Evolutionary conservation across 92 coral and sea anemone genomes (phyloP).

Genomic region (Epizoanthus ramosus): DNA sequence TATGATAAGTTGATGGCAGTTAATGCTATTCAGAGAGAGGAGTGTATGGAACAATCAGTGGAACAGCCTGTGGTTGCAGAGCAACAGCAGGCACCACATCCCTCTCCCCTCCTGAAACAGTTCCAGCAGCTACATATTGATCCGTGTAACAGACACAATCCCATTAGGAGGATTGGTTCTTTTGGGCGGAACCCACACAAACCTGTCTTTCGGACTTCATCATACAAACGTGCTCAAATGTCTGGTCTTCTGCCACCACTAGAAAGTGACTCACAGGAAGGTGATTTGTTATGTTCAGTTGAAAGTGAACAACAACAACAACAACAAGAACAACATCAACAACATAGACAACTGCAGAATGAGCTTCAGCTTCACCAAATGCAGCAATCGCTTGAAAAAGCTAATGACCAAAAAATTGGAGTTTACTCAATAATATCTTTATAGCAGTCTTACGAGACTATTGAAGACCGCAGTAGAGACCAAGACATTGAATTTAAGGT

Average conservation of each 20-base stretch:
- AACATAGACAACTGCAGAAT: slow-evolving; percentile 20
- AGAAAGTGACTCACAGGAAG: slow-evolving; percentile 55
- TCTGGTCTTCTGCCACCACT: slow-evolving; percentile 80
- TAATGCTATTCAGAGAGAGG: slow-evolving; percentile 59
- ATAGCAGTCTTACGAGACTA: not conserved
- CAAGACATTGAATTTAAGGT: too few relatives aligned
- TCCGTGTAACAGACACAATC: slow-evolving; percentile 65
- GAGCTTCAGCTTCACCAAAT: slow-evolving; percentile 19
- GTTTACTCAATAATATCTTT: slow-evolving; percentile 41
- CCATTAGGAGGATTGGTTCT: slow-evolving; percentile 73
- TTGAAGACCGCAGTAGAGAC: too few relatives aligned
- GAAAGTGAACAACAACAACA: slow-evolving; percentile 24
- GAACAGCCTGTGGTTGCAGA: slow-evolving; percentile 48
- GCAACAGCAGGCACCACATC: slow-evolving; percentile 59
- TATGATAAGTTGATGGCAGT: slow-evolving; percentile 86
- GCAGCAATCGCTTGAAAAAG: slow-evolving; percentile 20
- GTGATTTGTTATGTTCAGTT: slow-evolving; percentile 1
- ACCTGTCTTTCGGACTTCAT: slow-evolving; percentile 85
- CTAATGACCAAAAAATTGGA: slow-evolving; percentile 32
- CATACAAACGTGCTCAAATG: slow-evolving; percentile 88
- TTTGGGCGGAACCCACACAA: slow-evolving; percentile 84
- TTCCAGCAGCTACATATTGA: slow-evolving; percentile 85
- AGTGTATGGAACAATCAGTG: slow-evolving; percentile 56
- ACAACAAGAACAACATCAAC: not conserved
- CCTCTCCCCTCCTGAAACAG: slow-evolving; percentile 69